phyloP scores from a whole-genome alignment of 2,797 vertebrate genomes.

The Cossypha polioptera region DNA sequence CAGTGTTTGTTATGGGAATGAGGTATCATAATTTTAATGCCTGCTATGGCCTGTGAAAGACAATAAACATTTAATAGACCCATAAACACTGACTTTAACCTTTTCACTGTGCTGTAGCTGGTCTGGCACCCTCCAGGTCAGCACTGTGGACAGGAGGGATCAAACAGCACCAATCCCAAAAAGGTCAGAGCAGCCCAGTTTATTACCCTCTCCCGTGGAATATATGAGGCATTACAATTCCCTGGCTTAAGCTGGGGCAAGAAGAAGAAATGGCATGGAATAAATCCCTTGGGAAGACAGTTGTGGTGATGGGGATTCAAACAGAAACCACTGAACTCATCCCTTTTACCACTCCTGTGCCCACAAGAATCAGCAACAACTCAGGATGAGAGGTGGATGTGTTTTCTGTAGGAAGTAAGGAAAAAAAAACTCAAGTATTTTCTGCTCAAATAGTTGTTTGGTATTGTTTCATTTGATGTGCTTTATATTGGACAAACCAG shows the following conservation, averaged over 20 bases:
- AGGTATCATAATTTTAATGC: conserved; percentile 52
- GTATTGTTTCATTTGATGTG: background rate
- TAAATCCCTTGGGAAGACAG: background rate
- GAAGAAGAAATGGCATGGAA: background rate
- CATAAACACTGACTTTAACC: conserved; percentile 70
- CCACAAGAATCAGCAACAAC: background rate
- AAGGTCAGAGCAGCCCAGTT: conserved; percentile 55
- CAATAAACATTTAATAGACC: conserved; percentile 67
- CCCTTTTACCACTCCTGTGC: background rate
- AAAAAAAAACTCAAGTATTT: background rate
- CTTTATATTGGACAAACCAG: background rate
- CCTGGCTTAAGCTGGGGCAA: background rate
- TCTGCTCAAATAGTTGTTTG: background rate
- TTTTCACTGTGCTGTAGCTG: conserved; percentile 63
- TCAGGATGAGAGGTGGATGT: background rate
- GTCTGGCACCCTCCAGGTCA: conserved; percentile 43
- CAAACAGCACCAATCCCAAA: conserved; percentile 18
- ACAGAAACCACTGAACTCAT: background rate
- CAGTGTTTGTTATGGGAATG: conserved; percentile 57
- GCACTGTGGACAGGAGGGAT: conserved; percentile 28
- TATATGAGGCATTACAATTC: conserved; percentile 29
- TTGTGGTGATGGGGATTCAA: background rate
- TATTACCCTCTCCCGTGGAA: conserved; percentile 31
- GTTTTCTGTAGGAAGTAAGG: background rate
- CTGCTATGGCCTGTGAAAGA: conserved; percentile 39